Conservation (phyloP, 2,888 invertebrate genomes). For the Eremobia ochroleuca region DNA sequence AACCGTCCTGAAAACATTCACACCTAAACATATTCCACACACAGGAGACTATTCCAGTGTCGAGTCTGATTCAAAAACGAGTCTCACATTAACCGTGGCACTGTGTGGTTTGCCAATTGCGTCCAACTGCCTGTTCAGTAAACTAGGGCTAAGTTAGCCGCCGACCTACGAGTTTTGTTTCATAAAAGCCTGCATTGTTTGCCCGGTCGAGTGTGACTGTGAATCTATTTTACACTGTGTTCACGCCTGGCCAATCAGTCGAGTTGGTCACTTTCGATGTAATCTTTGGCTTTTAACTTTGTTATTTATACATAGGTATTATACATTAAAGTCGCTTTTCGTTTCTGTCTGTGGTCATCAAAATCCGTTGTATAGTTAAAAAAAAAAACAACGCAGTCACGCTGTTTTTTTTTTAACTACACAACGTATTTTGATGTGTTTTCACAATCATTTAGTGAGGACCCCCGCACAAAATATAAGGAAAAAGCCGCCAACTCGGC, state of each 20-base stretch:
- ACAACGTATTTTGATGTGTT: background rate
- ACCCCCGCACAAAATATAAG: too few species aligned
- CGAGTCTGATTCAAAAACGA: constrained; percentile 39
- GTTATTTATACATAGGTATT: background rate
- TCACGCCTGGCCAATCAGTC: constrained; percentile 14
- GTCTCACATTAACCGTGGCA: constrained; percentile 31
- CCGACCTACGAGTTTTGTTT: constrained; percentile 36
- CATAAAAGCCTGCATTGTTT: constrained; percentile 48
- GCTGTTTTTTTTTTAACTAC: too few species aligned
- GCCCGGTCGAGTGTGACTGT: constrained; percentile 15
- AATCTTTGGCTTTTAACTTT: background rate
- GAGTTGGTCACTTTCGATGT: constrained; percentile 2
- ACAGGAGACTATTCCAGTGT: constrained; percentile 7
- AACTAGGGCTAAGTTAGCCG: constrained; percentile 39
- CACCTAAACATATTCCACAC: background rate
- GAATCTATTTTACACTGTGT: constrained; percentile 20
- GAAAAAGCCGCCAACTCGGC: too few species aligned
- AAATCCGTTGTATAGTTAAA: too few species aligned
- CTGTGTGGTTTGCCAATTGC: constrained; percentile 52
- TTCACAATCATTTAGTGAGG: background rate
- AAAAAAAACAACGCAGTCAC: too few species aligned
- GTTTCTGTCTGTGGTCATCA: background rate
- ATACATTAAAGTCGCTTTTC: background rate
- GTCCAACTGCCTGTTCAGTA: constrained; percentile 30
- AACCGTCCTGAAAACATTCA: background rate